Conservation (phyloP, 1,140 invertebrate genomes). For the Sipha flava region DNA sequence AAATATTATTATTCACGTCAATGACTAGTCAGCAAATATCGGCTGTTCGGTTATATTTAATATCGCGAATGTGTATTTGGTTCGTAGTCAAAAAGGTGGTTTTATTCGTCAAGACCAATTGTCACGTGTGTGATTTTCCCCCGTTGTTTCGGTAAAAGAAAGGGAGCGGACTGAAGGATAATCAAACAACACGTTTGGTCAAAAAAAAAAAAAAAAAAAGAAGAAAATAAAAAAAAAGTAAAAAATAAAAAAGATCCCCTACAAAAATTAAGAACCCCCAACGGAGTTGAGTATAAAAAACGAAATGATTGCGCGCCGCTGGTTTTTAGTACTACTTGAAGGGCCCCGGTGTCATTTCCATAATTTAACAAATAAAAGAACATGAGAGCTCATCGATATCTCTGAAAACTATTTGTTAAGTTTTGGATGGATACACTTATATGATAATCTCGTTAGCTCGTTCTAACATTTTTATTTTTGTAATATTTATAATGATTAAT, state of each 20-base stretch:
- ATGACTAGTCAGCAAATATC: conserved; percentile 18
- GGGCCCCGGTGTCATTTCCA: conserved; percentile 10
- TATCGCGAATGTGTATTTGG: background rate
- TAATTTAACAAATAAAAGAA: conserved; percentile 17
- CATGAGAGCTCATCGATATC: background rate
- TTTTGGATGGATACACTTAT: too few species aligned
- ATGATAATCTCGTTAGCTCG: too few species aligned
- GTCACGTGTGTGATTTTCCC: background rate
- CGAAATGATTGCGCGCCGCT: conserved; percentile 20
- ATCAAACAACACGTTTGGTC: conserved; percentile 2
- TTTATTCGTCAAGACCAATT: conserved; percentile 12
- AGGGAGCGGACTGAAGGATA: background rate
- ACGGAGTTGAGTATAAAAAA: conserved; percentile 23
- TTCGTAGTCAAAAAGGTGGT: background rate
- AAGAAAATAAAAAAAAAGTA: background rate
- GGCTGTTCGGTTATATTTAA: background rate
- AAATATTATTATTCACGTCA: background rate
- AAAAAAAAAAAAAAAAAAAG: background rate
- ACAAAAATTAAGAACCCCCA: conserved; percentile 26
- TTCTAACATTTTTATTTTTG: too few species aligned
- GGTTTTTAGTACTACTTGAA: conserved; percentile 24
- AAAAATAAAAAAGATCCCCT: background rate
- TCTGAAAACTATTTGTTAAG: too few species aligned
- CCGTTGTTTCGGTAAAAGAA: background rate
- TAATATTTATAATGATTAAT: too few species aligned